Conservation (phyloP, 2,113 vertebrate genomes). For the Pelecanoides urinatrix region DNA sequence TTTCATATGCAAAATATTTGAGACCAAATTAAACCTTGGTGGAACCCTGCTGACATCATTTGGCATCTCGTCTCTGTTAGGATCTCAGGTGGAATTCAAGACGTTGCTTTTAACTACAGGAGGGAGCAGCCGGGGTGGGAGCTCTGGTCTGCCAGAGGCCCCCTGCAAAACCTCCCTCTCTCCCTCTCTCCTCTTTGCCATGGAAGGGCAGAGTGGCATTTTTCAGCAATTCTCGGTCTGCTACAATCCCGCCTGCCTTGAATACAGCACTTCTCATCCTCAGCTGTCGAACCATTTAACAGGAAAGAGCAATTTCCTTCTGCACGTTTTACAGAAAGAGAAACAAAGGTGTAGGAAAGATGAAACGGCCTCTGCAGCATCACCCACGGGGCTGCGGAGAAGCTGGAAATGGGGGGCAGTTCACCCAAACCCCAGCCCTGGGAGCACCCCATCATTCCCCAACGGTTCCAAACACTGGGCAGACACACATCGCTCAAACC, state of each 20-base stretch:
- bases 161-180: neutral
- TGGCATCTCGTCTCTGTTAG: neutral
- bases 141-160: neutral
- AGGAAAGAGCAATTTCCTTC: neutral
- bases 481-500: neutral
- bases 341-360: neutral
- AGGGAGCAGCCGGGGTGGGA: neutral
- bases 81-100: neutral
- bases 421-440: neutral
- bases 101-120: neutral
- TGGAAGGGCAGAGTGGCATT: neutral
- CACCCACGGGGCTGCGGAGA: neutral
- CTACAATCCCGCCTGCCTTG: neutral
- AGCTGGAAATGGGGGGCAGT: neutral
- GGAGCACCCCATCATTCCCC: neutral
- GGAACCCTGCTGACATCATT: neutral
- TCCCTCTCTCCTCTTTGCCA: neutral
- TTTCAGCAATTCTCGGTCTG: neutral
- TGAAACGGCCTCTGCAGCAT: neutral
- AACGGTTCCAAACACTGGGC: neutral
- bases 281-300: neutral
- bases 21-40: neutral
- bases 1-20: neutral
- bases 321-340: neutral
- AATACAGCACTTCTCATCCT: neutral